phyloP scores from a whole-genome alignment of 2,797 vertebrate genomes.

The Cyprinodon diabolis region DNA sequence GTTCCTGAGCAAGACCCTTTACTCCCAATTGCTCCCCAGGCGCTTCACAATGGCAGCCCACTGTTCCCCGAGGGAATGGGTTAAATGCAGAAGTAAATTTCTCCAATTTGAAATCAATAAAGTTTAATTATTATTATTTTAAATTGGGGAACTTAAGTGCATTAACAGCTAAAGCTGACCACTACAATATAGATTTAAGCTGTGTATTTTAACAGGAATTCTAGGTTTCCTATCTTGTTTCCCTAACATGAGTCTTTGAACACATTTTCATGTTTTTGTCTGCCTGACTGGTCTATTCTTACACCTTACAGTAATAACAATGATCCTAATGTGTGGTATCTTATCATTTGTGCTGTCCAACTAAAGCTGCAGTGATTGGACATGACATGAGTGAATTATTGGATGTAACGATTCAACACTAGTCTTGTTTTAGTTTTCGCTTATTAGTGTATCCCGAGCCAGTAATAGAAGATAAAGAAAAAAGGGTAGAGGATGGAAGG shows the following conservation, averaged over 20 bases:
- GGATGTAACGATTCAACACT: constrained; percentile 51
- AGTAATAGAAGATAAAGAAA: constrained; percentile 27
- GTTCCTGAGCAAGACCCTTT: too few species aligned
- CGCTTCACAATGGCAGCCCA: too few species aligned
- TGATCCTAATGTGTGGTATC: constrained; percentile 21
- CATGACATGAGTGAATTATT: constrained; percentile 56
- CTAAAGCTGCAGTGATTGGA: constrained; percentile 51
- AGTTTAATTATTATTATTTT: too few species aligned
- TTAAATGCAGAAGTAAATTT: too few species aligned
- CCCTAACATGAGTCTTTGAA: constrained; percentile 6
- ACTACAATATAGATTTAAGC: background rate
- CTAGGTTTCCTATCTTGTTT: background rate
- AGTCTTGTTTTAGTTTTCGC: constrained; percentile 48
- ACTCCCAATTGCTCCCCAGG: too few species aligned
- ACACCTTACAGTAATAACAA: constrained; percentile 25
- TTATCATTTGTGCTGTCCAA: constrained; percentile 51
- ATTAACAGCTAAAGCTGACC: background rate
- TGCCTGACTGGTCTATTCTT: constrained; percentile 7
- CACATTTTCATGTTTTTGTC: constrained; percentile 1
- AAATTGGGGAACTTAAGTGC: background rate
- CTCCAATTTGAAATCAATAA: too few species aligned
- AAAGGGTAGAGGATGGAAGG: constrained; percentile 28
- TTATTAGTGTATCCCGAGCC: constrained; percentile 45
- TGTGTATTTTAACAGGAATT: background rate
- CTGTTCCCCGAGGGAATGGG: too few species aligned